Evolutionary conservation across 2,797 vertebrate species (phyloP).

Genomic region (Rhinichthys osculus): DNA sequence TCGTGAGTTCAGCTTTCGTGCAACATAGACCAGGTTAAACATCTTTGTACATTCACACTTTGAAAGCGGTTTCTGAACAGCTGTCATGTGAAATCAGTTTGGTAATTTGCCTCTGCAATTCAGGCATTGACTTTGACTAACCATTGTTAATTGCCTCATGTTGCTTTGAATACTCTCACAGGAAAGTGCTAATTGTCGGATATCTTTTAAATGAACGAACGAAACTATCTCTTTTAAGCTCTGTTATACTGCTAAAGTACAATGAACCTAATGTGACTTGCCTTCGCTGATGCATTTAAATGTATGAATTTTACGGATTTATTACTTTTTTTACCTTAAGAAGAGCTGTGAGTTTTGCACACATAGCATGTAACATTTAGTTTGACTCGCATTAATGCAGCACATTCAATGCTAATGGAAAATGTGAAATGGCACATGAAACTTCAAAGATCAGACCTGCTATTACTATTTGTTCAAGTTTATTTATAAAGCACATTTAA

Average conservation of each 20-base stretch:
- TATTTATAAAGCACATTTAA: too few species aligned
- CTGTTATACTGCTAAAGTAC: neutral
- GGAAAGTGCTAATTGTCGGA: slow-evolving; percentile 17
- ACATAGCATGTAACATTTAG: neutral
- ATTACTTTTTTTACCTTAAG: neutral
- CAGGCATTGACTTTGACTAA: neutral
- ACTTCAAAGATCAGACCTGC: slow-evolving; percentile 19
- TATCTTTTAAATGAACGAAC: neutral
- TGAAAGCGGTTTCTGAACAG: neutral
- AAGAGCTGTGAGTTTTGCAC: neutral
- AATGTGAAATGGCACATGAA: slow-evolving; percentile 34
- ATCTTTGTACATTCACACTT: neutral
- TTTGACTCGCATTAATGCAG: slow-evolving; percentile 12
- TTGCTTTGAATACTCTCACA: slow-evolving; percentile 16
- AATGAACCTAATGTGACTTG: neutral
- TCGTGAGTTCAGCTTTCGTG: neutral
- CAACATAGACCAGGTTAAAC: neutral
- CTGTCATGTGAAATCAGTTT: neutral
- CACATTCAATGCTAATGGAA: slow-evolving; percentile 32
- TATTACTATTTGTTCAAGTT: too few species aligned
- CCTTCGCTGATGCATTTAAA: too few species aligned
- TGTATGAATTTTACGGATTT: too few species aligned
- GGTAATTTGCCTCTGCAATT: neutral
- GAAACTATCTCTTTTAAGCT: neutral
- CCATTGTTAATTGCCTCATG: slow-evolving; percentile 11